Evolutionary conservation across 2,888 invertebrate genomes (phyloP).

Genomic region (Julus scandinavius): DNA sequence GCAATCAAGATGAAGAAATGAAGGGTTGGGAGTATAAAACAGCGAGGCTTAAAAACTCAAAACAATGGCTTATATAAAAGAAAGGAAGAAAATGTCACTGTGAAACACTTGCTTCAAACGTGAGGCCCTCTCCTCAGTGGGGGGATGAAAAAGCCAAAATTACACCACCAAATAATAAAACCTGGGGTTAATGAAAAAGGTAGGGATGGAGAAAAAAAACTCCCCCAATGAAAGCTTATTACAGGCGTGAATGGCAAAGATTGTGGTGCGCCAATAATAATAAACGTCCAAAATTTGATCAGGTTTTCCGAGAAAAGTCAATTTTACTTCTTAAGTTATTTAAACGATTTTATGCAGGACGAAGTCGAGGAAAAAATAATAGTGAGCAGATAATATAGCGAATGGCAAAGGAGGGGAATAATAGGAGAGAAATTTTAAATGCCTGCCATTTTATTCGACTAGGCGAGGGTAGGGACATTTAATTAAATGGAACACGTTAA

Average conservation of each 20-base stretch:
- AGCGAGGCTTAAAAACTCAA: neutral
- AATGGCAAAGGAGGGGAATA: neutral
- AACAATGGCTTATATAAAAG: neutral
- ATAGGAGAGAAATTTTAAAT: neutral
- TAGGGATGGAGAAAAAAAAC: neutral
- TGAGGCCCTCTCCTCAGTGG: neutral
- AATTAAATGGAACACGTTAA: neutral
- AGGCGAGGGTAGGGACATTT: neutral
- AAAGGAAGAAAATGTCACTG: neutral
- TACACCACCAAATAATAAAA: slow-evolving; percentile 27
- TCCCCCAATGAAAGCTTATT: neutral
- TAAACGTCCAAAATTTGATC: slow-evolving; percentile 26
- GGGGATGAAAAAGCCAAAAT: neutral
- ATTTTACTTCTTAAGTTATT: slow-evolving; percentile 13
- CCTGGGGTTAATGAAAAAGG: slow-evolving; percentile 21
- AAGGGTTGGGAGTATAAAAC: neutral
- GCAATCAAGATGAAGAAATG: slow-evolving; percentile 27
- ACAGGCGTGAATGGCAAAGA: neutral
- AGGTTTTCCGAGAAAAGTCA: slow-evolving; percentile 21
- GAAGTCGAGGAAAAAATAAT: neutral
- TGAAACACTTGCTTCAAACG: neutral
- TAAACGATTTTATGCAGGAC: slow-evolving; percentile 2
- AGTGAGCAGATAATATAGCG: neutral
- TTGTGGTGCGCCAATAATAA: neutral
- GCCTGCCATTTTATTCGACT: neutral